Conservation (phyloP, 2,113 vertebrate genomes). For the Pyxicephalus adspersus region DNA sequence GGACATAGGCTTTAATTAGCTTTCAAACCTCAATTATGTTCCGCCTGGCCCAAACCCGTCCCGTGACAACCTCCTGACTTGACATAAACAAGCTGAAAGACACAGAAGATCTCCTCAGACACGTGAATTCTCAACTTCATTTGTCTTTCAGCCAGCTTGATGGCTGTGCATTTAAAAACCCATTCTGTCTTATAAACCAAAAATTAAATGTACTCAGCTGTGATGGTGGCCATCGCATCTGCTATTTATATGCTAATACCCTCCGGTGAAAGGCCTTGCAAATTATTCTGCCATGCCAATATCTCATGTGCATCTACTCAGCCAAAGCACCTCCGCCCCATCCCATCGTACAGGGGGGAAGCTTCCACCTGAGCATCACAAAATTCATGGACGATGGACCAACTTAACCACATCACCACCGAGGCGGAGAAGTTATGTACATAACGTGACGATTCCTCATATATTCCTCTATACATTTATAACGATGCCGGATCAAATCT, state of each 20-base stretch:
- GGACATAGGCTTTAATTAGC: conserved; percentile 78
- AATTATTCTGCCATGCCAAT: conserved; percentile 94
- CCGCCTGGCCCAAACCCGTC: conserved; percentile 76
- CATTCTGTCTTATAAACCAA: conserved; percentile 99
- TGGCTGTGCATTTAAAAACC: conserved; percentile 96
- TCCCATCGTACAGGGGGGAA: conserved; percentile 65
- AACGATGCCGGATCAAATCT: too few species aligned
- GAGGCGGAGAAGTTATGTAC: background rate
- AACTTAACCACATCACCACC: conserved; percentile 8
- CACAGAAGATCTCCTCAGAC: conserved; percentile 82
- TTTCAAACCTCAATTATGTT: conserved; percentile 80
- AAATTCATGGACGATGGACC: background rate
- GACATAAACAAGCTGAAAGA: conserved; percentile 75
- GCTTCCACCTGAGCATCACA: conserved; percentile 53
- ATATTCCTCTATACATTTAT: too few species aligned
- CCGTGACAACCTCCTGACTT: conserved; percentile 76
- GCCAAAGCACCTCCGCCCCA: conserved; percentile 63
- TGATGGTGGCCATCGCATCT: conserved; percentile 93
- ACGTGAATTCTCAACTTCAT: conserved; percentile 94
- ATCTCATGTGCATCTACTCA: conserved; percentile 89
- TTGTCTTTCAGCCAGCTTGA: conserved; percentile 95
- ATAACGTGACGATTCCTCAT: too few species aligned
- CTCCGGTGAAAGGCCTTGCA: conserved; percentile 92
- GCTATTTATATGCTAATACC: conserved; percentile 99
- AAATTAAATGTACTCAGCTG: conserved; percentile 99